Evolutionary conservation across 1,140 invertebrate species (phyloP).

Genomic region (Bombyx mandarina): DNA sequence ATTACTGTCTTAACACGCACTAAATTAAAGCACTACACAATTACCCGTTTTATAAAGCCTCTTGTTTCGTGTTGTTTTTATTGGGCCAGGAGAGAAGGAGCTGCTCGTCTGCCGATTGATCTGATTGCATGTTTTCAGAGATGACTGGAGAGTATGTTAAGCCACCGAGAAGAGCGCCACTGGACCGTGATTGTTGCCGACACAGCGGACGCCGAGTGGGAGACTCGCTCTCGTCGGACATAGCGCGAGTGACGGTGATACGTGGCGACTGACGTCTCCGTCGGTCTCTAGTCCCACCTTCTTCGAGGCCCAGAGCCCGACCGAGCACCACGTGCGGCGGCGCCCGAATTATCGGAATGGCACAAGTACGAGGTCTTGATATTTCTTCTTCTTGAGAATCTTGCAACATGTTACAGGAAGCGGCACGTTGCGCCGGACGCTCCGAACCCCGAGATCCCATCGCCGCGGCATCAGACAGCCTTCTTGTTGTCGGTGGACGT

Average conservation of each 20-base stretch:
- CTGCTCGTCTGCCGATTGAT: slow-evolving; percentile 62
- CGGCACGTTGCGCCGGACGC: slow-evolving; percentile 55
- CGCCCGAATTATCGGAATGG: slow-evolving; percentile 59
- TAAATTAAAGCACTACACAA: slow-evolving; percentile 20
- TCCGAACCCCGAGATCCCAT: slow-evolving; percentile 62
- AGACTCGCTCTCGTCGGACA: slow-evolving; percentile 78
- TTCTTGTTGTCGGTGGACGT: slow-evolving; percentile 73
- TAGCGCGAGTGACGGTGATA: slow-evolving; percentile 79
- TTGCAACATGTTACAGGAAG: slow-evolving; percentile 69
- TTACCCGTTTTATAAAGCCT: slow-evolving; percentile 55
- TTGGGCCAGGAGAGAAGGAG: slow-evolving; percentile 69
- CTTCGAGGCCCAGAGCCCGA: slow-evolving; percentile 68
- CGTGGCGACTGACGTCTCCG: slow-evolving; percentile 74
- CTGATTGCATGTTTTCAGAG: slow-evolving; percentile 55
- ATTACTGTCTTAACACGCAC: slow-evolving; percentile 36
- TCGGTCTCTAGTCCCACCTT: slow-evolving; percentile 33
- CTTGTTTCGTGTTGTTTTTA: slow-evolving; percentile 28
- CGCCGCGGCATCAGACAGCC: slow-evolving; percentile 77
- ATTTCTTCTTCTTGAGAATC: slow-evolving; percentile 64
- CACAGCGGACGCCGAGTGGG: slow-evolving; percentile 62
- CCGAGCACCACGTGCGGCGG: slow-evolving; percentile 71
- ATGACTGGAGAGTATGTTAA: slow-evolving; percentile 62
- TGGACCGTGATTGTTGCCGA: slow-evolving; percentile 71
- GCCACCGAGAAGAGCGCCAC: slow-evolving; percentile 69
- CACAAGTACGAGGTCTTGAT: slow-evolving; percentile 40